phyloP scores from a whole-genome alignment of 2,797 vertebrate species.

The Yasuhikotakia modesta region DNA sequence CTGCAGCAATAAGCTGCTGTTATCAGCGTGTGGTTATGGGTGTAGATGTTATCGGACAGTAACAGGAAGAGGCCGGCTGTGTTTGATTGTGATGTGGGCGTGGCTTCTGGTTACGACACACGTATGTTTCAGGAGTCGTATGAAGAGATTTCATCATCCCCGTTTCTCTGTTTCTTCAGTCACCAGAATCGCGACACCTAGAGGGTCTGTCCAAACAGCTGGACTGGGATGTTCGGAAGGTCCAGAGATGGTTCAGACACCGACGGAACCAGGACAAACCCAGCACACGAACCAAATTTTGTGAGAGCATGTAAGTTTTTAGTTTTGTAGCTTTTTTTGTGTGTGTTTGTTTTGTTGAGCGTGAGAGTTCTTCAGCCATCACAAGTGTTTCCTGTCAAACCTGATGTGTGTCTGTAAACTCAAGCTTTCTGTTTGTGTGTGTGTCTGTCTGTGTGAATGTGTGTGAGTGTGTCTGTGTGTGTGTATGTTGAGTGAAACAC shows the following conservation, averaged over 20 bases:
- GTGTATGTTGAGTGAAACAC: no score
- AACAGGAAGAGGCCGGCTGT: no score
- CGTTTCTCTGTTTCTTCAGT: constrained; percentile 70
- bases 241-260: constrained; percentile 95
- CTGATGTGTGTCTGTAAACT: no score
- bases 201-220: constrained; percentile 94
- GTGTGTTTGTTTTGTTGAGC: neutral
- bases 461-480: neutral
- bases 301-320: constrained; percentile 94
- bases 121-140: no score
- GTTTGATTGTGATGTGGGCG: neutral
- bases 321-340: neutral
- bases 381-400: no score
- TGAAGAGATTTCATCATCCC: neutral
- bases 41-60: no score
- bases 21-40: constrained; percentile 6
- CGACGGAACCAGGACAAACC: constrained; percentile 97
- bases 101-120: no score
- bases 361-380: no score
- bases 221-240: constrained; percentile 93
- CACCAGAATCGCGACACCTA: constrained; percentile 87
- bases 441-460: no score
- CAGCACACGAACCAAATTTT: constrained; percentile 91
- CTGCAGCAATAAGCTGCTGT: no score
- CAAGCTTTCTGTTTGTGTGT: neutral